A percentile compares a stretch with the other conserved stretches of the same genome.
Evolutionary conservation across 2,888 invertebrate species (phyloP).

Genomic region (Calliopum simillimum): DNA sequence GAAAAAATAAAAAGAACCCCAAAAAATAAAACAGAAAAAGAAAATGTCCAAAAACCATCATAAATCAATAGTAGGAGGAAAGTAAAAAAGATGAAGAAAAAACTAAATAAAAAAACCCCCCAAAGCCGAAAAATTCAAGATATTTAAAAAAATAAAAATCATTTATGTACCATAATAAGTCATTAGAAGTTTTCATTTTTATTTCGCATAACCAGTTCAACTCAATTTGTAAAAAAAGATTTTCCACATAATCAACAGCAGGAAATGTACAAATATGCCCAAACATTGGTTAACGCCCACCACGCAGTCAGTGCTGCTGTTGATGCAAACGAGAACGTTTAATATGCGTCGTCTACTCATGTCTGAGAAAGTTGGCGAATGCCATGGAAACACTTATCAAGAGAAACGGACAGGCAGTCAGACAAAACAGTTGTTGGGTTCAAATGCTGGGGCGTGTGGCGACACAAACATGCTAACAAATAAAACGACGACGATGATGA

Average conservation of each 20-base stretch:
- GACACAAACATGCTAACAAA: too few relatives aligned
- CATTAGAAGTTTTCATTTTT: conserved; percentile 10
- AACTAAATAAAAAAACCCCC: background rate
- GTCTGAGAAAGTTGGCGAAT: background rate
- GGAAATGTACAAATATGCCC: background rate
- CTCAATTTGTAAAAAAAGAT: background rate
- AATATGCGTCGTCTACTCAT: too few relatives aligned
- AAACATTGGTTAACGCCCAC: background rate
- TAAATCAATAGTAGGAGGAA: conserved; percentile 1
- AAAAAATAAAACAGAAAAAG: background rate
- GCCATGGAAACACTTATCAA: background rate
- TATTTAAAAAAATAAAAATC: background rate
- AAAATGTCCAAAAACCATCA: conserved; percentile 19
- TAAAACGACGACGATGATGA: too few relatives aligned
- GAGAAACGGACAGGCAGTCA: background rate
- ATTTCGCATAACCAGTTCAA: background rate
- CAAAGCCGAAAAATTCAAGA: background rate
- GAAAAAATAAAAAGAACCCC: background rate
- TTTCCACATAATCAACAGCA: background rate
- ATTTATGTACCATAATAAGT: conserved; percentile 21
- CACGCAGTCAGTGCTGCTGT: too few relatives aligned
- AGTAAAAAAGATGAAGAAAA: background rate
- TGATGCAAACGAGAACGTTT: too few relatives aligned
- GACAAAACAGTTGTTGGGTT: too few relatives aligned
- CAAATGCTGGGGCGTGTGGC: too few relatives aligned